phyloP scores from a whole-genome alignment of 1,140 invertebrate species.

The Cecropterus lyciades region DNA sequence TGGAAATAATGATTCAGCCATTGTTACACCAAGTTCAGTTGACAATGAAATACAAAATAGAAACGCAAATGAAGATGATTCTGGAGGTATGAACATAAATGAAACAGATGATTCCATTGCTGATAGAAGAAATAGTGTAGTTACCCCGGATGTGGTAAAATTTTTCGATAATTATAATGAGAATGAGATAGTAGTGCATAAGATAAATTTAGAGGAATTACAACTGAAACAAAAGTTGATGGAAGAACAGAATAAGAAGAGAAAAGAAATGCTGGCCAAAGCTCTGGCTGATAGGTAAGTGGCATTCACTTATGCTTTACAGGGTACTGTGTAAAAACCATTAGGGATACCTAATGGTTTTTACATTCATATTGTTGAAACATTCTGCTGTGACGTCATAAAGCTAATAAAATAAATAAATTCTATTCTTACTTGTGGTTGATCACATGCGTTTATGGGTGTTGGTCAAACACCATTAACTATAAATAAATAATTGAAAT shows the following conservation, averaged over 20 bases:
- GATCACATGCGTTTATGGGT: too few relatives aligned
- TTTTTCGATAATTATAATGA: constrained; percentile 69
- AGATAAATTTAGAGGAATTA: constrained; percentile 86
- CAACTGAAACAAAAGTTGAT: constrained; percentile 89
- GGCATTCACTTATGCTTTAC: too few relatives aligned
- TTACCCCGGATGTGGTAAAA: constrained; percentile 66
- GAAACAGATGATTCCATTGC: constrained; percentile 35
- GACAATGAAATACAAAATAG: constrained; percentile 32
- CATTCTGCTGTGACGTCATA: too few relatives aligned
- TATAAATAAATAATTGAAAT: too few relatives aligned
- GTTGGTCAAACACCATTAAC: too few relatives aligned
- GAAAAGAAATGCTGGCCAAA: constrained; percentile 88
- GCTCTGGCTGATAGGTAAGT: constrained; percentile 88
- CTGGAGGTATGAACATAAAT: constrained; percentile 40
- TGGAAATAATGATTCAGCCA: constrained; percentile 39
- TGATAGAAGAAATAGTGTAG: constrained; percentile 37
- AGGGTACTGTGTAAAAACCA: too few relatives aligned
- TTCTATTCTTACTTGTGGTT: too few relatives aligned
- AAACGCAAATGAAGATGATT: constrained; percentile 21
- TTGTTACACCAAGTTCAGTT: constrained; percentile 29
- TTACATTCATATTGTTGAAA: too few relatives aligned
- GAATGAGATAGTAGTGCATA: constrained; percentile 66
- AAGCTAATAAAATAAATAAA: too few relatives aligned
- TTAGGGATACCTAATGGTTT: too few relatives aligned
- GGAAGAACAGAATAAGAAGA: constrained; percentile 91